Percentiles rank a stretch among this genome's conserved stretches.
These are phyloP conservation scores for Neuroscelio doddi DNA, from an alignment of 2,888 invertebrate species.

Conservation along the genomic window DNA sequence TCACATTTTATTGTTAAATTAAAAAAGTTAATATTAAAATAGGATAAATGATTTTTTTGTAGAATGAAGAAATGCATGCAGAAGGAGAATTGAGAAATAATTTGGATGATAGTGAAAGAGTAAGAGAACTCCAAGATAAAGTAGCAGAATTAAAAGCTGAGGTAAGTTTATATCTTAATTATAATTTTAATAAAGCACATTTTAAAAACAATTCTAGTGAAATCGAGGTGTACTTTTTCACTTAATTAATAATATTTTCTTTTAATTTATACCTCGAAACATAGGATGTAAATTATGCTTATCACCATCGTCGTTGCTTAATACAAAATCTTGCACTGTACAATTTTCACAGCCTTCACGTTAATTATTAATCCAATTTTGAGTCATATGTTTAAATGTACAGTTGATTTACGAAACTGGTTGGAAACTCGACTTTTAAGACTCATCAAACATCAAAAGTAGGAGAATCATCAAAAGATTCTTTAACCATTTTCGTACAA, in stretches of 20 bases:
- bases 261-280: conserved; percentile 6
- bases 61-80: conserved; percentile 96
- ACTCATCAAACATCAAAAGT: no score
- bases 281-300: conserved; percentile 26
- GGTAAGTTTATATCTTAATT: conserved; percentile 75
- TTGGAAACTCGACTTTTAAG: no score
- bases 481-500: no score
- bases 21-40: neutral
- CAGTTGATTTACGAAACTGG: no score
- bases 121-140: conserved; percentile 92
- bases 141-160: conserved; percentile 94
- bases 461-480: no score
- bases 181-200: neutral
- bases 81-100: conserved; percentile 92
- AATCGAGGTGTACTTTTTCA: neutral
- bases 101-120: conserved; percentile 88
- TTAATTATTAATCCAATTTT: conserved; percentile 4
- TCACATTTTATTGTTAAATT: no score
- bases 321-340: conserved; percentile 45
- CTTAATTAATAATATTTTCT: no score
- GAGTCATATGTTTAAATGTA: no score
- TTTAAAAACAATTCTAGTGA: no score
- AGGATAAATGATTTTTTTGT: conserved; percentile 53
- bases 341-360: conserved; percentile 47
- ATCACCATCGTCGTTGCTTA: conserved; percentile 39